These are phyloP conservation scores for Chrysomela aeneicollis DNA, from an alignment of 2,888 invertebrate species.

Conservation along the genomic window DNA sequence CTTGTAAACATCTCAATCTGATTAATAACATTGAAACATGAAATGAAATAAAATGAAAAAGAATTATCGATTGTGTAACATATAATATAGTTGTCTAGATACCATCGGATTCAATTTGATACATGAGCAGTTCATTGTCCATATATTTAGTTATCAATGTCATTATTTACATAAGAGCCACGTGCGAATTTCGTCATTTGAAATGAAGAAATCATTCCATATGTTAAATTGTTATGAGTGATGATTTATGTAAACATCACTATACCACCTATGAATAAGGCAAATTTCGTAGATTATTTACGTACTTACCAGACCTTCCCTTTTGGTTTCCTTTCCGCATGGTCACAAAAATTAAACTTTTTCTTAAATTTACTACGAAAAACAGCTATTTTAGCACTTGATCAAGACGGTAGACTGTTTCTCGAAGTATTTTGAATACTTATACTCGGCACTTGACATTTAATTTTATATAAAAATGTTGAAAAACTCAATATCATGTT, in stretches of 20 bases:
- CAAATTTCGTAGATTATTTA: conserved; percentile 14
- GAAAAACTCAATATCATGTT: conserved; percentile 81
- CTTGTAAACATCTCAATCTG: too few relatives aligned
- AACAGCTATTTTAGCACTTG: conserved; percentile 69
- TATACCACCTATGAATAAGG: conserved; percentile 28
- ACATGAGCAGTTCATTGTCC: too few relatives aligned
- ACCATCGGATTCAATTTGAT: too few relatives aligned
- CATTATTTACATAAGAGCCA: too few relatives aligned
- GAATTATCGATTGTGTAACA: too few relatives aligned
- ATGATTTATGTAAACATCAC: conserved; percentile 24
- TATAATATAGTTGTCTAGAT: too few relatives aligned
- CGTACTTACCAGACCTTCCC: conserved; percentile 74
- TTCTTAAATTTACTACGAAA: conserved; percentile 65
- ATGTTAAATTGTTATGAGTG: conserved; percentile 30
- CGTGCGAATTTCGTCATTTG: too few relatives aligned
- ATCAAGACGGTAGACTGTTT: conserved; percentile 84
- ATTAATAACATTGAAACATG: too few relatives aligned
- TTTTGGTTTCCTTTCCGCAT: conserved; percentile 83
- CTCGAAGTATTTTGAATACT: conserved; percentile 75
- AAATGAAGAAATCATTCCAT: conserved; percentile 21
- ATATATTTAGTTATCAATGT: too few relatives aligned
- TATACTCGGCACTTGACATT: conserved; percentile 75
- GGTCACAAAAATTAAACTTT: conserved; percentile 58
- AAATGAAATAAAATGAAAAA: too few relatives aligned
- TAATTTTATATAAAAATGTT: conserved; percentile 74